Evolutionary conservation across 2,888 invertebrate species (phyloP).

Genomic region (Chorisops tibialis): DNA sequence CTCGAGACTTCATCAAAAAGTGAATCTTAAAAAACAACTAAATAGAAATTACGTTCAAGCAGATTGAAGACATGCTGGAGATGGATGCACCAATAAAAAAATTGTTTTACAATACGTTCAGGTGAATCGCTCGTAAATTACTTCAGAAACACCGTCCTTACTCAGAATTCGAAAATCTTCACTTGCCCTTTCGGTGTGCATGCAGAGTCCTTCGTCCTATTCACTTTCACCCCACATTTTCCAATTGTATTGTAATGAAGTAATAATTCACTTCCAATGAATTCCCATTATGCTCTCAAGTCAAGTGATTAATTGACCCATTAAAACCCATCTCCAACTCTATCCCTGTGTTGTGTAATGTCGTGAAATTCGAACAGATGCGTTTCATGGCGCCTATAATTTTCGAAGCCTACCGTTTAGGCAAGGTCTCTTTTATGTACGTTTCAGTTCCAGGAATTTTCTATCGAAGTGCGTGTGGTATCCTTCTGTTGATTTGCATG

Average conservation of each 20-base stretch:
- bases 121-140: no score
- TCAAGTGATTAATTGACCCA: slow-evolving; percentile 24
- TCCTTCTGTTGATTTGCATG: slow-evolving; percentile 6
- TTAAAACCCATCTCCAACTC: slow-evolving; percentile 8
- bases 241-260: slow-evolving; percentile 12
- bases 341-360: not conserved
- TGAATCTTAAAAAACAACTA: no score
- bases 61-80: no score
- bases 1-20: no score
- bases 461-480: not conserved
- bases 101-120: no score
- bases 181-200: no score
- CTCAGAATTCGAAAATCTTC: no score
- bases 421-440: not conserved
- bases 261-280: slow-evolving; percentile 16
- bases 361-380: slow-evolving; percentile 15
- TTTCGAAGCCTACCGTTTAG: slow-evolving; percentile 4
- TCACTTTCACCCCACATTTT: not conserved
- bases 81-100: no score
- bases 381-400: slow-evolving; percentile 12
- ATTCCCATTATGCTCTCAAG: not conserved
- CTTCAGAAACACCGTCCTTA: no score
- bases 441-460: slow-evolving; percentile 6
- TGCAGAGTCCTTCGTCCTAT: no score
- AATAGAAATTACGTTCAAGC: no score